Percentiles rank a stretch among this genome's conserved stretches.
These are phyloP conservation scores for Gobio occitaniae DNA, from an alignment of 2,797 vertebrate species.

Conservation along the genomic window DNA sequence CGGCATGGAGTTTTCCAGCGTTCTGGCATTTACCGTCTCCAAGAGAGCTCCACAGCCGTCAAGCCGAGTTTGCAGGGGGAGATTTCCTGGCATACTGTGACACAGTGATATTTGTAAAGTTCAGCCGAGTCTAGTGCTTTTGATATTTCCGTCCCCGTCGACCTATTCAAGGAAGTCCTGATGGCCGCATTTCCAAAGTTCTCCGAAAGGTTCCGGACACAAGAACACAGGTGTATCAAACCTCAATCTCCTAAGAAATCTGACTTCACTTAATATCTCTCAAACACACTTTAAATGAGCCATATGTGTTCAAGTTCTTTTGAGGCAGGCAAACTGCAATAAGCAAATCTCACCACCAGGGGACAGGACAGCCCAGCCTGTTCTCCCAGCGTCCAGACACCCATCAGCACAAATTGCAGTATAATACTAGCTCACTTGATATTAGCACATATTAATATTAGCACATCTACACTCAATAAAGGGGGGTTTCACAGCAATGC, in stretches of 20 bases:
- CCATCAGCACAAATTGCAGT: neutral
- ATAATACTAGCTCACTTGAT: neutral
- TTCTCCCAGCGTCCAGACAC: conserved; percentile 24
- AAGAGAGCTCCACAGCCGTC: conserved; percentile 73
- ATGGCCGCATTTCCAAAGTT: neutral
- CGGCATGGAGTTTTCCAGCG: conserved; percentile 64
- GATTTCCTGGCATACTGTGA: conserved; percentile 77
- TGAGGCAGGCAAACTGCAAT: conserved; percentile 20
- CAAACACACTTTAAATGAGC: neutral
- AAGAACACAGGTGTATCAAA: neutral
- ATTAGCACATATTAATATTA: neutral
- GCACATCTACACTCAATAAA: neutral
- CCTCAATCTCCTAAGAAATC: neutral
- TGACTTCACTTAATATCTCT: neutral
- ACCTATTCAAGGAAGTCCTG: conserved; percentile 33
- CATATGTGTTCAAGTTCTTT: neutral
- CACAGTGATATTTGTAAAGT: conserved; percentile 80
- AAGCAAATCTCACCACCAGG: conserved; percentile 58
- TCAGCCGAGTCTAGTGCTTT: conserved; percentile 68
- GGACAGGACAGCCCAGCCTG: conserved; percentile 57
- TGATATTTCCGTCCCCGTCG: conserved; percentile 43
- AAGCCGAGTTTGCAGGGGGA: conserved; percentile 75
- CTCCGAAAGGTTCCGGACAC: neutral
- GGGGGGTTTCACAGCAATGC: neutral
- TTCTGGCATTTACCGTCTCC: conserved; percentile 79